Conservation (phyloP, 2,797 vertebrate genomes). For the Amphiprion clarkii region DNA sequence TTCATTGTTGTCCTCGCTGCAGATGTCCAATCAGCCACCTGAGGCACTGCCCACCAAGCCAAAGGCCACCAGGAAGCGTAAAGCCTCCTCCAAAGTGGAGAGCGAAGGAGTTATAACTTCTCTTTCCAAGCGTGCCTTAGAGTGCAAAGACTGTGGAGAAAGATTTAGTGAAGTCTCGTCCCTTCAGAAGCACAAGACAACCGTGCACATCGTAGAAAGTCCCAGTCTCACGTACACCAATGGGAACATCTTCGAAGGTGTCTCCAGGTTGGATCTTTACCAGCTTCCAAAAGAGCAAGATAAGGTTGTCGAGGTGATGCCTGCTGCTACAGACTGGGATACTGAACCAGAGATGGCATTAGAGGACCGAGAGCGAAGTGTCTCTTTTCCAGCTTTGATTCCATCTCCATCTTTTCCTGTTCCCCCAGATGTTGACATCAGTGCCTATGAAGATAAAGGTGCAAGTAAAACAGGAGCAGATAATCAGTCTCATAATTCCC, state of each 20-base stretch:
- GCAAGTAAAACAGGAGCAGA: slow-evolving; percentile 21
- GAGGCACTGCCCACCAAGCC: slow-evolving; percentile 60
- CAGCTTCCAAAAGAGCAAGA: slow-evolving; percentile 66
- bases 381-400: slow-evolving; percentile 86
- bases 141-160: slow-evolving; percentile 85
- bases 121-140: slow-evolving; percentile 78
- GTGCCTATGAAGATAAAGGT: slow-evolving; percentile 45
- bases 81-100: slow-evolving; percentile 76
- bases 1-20: slow-evolving; percentile 68
- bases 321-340: slow-evolving; percentile 83
- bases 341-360: slow-evolving; percentile 78
- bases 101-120: slow-evolving; percentile 82
- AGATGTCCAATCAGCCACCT: slow-evolving; percentile 35
- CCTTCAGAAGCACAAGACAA: slow-evolving; percentile 84
- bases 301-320: slow-evolving; percentile 57
- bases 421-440: slow-evolving; percentile 62
- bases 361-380: slow-evolving; percentile 75
- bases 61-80: slow-evolving; percentile 83
- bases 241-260: slow-evolving; percentile 81
- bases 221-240: slow-evolving; percentile 77
- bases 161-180: slow-evolving; percentile 82
- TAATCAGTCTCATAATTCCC: slow-evolving; percentile 13
- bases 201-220: slow-evolving; percentile 78
- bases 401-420: slow-evolving; percentile 82
- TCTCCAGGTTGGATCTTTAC: slow-evolving; percentile 64